Percentiles rank a stretch among this genome's conserved stretches.
These are phyloP conservation scores for Gonocerus acuteangulatus DNA, from an alignment of 2,888 invertebrate species.

Conservation along the genomic window DNA sequence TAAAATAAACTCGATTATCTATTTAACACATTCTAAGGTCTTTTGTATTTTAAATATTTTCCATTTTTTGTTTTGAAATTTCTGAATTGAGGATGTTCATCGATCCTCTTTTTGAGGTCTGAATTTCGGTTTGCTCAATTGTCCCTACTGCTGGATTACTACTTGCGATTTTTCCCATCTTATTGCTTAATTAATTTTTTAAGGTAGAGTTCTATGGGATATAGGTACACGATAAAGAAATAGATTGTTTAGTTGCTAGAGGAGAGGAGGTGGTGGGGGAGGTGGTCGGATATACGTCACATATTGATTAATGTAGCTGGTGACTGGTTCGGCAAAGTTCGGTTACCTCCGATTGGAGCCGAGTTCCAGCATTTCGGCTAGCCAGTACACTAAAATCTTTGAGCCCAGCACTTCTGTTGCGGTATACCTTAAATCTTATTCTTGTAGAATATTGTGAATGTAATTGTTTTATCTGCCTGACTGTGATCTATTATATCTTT, in stretches of 20 bases:
- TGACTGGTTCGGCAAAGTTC: constrained; percentile 9
- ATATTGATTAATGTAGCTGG: constrained; percentile 33
- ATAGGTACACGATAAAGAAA: neutral
- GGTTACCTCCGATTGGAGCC: neutral
- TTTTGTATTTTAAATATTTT: no score
- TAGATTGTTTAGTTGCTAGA: neutral
- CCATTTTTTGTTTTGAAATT: no score
- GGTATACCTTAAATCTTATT: neutral
- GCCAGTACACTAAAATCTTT: constrained; percentile 1
- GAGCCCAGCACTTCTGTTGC: neutral
- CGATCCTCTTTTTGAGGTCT: no score
- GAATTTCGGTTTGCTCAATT: no score
- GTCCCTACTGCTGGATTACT: no score
- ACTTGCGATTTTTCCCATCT: no score
- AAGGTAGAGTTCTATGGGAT: no score
- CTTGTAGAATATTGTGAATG: neutral
- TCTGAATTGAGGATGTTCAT: no score
- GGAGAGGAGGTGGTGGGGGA: constrained; percentile 3
- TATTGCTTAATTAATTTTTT: no score
- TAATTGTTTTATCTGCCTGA: neutral
- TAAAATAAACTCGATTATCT: no score
- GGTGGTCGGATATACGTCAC: constrained; percentile 7
- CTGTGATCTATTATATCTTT: no score
- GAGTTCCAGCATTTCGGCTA: constrained; percentile 2
- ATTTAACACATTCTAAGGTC: no score